Evolutionary conservation across 1,140 invertebrate genomes (phyloP), one percentile per base, ranked within the genome.

Genomic region (Drosophila micromelanica): DNA sequence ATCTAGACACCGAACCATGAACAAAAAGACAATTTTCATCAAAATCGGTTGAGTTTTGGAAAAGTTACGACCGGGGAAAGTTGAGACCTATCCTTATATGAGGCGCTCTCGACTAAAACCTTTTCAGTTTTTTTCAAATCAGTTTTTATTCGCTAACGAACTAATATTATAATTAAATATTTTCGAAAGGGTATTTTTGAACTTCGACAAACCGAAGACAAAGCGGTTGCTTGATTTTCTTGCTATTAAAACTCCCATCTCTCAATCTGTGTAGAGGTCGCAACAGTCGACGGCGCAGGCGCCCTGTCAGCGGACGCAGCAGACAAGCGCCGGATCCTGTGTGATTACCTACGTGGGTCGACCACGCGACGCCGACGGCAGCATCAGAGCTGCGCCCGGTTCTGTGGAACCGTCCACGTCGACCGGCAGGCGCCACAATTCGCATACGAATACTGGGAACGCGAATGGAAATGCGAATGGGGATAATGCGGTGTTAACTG

Each of bases 401-500:
- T 27, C 75, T 15, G 8, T 17, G 38, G 80, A 80, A 11, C 78
- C 87, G 2, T 86, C 86, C 9, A 86, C 76, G 1, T 90, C 86
- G 6, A 64, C 81, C 3, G 76, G 82, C 12, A 46, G 76, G 11
- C 79, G 78, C 5, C 32, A 55, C 40, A 43, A 32, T 57, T 15
- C 54, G 4, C 42, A 23, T 46, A 20, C 20, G 11, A n/a, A 5
- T 12, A 12, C 56, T 56, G 12, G 5, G 20, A 42, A 69, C 30
- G 45, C 40, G 12, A 49, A 61, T 38, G 38, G 6, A 5, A n/a
- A 9, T 12, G 40, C 30, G 8, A 55, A 52, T 38, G 45, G 46
- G 2, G 67, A 56, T 0, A 72, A 76, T 59, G 89, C 75, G 72
- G 94, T 94, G 11, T 93, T 96, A 61, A 94, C 94, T 17, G 95